phyloP scores from a whole-genome alignment of 2,888 invertebrate genomes.

The Parasteatoda lunata region DNA sequence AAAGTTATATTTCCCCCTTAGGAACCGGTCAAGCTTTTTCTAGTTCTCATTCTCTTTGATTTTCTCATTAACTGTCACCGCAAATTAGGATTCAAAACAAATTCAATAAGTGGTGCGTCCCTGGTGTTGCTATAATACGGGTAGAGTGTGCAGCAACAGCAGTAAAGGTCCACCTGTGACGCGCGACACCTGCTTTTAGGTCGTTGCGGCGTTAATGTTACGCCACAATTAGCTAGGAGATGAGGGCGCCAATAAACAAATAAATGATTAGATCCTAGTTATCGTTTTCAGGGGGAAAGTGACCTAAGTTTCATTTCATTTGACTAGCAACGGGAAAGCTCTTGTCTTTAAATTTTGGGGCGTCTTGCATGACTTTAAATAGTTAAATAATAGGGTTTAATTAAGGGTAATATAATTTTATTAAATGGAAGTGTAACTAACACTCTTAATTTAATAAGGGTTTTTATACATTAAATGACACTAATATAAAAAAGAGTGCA shows the following conservation, averaged over 20 bases:
- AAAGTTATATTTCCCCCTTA: no score
- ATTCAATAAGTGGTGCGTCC: slow-evolving; percentile 27
- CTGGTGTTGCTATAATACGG: slow-evolving; percentile 33
- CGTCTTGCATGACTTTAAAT: no score
- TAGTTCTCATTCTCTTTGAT: no score
- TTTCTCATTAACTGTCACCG: no score
- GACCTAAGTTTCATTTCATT: slow-evolving; percentile 14
- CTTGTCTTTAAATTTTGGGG: no score
- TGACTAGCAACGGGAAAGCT: slow-evolving; percentile 9
- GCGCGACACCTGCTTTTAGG: slow-evolving; percentile 57
- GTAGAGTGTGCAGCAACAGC: slow-evolving; percentile 14
- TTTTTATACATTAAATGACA: no score
- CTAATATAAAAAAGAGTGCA: no score
- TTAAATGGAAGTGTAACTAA: no score
- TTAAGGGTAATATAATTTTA: no score
- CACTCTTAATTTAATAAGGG: no score
- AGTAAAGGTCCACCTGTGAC: slow-evolving; percentile 55
- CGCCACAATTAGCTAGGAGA: slow-evolving; percentile 55
- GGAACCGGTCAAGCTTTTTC: no score
- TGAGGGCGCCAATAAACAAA: slow-evolving; percentile 64
- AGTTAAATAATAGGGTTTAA: no score
- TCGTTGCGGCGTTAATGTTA: slow-evolving; percentile 47
- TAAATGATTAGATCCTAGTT: slow-evolving; percentile 16
- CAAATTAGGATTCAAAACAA: neutral
- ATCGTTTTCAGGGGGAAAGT: slow-evolving; percentile 13